Base-by-base conservation (phyloP, 2,797 vertebrate species). In the Taeniopygia guttata region DNA sequence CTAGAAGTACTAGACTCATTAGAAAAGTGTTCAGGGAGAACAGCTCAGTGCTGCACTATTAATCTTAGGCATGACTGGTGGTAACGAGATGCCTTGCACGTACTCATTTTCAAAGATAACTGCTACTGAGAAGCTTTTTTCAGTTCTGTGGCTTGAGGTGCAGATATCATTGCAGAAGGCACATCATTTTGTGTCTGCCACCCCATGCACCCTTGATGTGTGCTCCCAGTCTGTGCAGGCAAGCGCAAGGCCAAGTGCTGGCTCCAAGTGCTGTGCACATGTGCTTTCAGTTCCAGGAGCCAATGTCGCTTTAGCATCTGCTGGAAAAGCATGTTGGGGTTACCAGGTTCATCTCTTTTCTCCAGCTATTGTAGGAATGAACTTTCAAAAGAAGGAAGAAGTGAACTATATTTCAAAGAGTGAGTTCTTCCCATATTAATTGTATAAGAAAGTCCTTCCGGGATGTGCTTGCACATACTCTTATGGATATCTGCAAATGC, bases 1-100 rank as follows among this genome's bases (percentile, higher is more conserved):
- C 91, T 72, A 62, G 60, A 88, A 94, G 90, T 90, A 70, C 77
- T 76, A 79, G 85, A 93, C 82, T 91, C 80, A 64, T 94, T 90
- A 93, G 91, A 74, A 84, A 34, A 83, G 89, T 64, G 89, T 79
- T 72, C 3, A 3, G 60, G 56, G 85, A 93, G 80, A 94, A n/a
- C 49, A 80, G 91, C 78, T 90, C 73, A 23, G 48, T 56, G 89
- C 93, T 90, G 84, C 62, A 27, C 84, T 66, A 66, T 92, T 93
- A 85, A 89, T 89, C 87, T 91, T 55, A 56, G 73, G 48, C 36
- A 55, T 58, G 87, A 55, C 93, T 76, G 68, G 66, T 93, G 82
- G 90, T 93, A 91, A 94, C 32, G 3, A 94, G 87, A 58, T 92
- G 82, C 90, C 79, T 81, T 30, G 56, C 55, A 34, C 7, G 0